phyloP scores from a whole-genome alignment of 2,797 vertebrate genomes.

The Rhynchonycteris naso region DNA sequence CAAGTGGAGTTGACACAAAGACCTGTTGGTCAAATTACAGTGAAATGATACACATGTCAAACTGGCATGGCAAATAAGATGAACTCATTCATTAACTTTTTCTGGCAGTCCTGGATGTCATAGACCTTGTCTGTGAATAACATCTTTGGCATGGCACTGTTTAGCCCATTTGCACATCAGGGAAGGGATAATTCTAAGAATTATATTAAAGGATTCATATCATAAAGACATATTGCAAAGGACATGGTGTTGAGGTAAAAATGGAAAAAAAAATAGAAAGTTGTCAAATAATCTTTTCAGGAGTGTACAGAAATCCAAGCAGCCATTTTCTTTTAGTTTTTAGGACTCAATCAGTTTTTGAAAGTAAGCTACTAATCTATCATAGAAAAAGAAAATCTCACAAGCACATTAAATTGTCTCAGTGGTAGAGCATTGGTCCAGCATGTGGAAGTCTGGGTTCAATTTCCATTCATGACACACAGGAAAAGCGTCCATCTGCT shows the following conservation, averaged over 20 bases:
- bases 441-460: too few relatives aligned
- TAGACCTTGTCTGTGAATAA: conserved; percentile 62
- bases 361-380: not conserved
- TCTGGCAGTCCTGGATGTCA: conserved; percentile 60
- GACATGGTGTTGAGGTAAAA: conserved; percentile 48
- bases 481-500: too few relatives aligned
- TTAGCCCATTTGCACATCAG: conserved; percentile 65
- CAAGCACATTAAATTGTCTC: not conserved
- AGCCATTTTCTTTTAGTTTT: conserved; percentile 14
- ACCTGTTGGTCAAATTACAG: not conserved
- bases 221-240: conserved; percentile 63
- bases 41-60: conserved; percentile 72
- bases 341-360: conserved; percentile 8
- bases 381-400: not conserved
- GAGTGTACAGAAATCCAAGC: not conserved
- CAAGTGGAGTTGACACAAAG: not conserved
- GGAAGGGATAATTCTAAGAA: conserved; percentile 51
- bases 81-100: conserved; percentile 66
- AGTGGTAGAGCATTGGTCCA: too few relatives aligned
- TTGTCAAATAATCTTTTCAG: not conserved
- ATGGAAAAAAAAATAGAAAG: conserved; percentile 38
- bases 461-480: too few relatives aligned
- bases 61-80: conserved; percentile 69
- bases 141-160: not conserved
- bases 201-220: not conserved